Evolutionary conservation across 2,113 vertebrate genomes (phyloP).

Genomic region (Microcebus murinus): DNA sequence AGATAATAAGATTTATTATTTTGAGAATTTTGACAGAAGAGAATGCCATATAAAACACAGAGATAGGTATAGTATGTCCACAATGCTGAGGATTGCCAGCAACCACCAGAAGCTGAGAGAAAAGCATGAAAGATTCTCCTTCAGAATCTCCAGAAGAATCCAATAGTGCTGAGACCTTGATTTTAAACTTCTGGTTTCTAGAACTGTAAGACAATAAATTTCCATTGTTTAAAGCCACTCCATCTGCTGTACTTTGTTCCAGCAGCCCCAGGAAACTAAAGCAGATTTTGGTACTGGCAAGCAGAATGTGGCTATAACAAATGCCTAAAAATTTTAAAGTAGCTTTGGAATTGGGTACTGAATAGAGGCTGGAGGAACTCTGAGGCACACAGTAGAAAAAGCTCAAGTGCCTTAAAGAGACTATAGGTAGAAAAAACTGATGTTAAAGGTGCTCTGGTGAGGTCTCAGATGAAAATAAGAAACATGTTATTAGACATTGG

Average conservation of each 20-base stretch:
- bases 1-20: neutral
- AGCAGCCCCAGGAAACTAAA: neutral
- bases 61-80: neutral
- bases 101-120: neutral
- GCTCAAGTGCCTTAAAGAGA: neutral
- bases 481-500: neutral
- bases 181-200: neutral
- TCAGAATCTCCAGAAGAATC: neutral
- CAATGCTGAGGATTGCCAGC: neutral
- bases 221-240: neutral
- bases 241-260: neutral
- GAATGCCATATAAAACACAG: neutral
- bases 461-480: neutral
- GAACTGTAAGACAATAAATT: neutral
- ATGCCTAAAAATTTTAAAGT: neutral
- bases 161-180: neutral
- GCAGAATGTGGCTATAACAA: neutral
- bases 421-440: neutral
- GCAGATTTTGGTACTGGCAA: neutral
- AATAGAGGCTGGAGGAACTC: neutral
- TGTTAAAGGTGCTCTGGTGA: neutral
- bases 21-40: neutral
- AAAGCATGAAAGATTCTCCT: neutral
- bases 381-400: neutral
- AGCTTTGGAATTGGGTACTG: neutral